Percentiles rank a stretch among this genome's conserved stretches.
phyloP scores from a whole-genome alignment of 2,797 vertebrate genomes.

The Eptatretus atami region DNA sequence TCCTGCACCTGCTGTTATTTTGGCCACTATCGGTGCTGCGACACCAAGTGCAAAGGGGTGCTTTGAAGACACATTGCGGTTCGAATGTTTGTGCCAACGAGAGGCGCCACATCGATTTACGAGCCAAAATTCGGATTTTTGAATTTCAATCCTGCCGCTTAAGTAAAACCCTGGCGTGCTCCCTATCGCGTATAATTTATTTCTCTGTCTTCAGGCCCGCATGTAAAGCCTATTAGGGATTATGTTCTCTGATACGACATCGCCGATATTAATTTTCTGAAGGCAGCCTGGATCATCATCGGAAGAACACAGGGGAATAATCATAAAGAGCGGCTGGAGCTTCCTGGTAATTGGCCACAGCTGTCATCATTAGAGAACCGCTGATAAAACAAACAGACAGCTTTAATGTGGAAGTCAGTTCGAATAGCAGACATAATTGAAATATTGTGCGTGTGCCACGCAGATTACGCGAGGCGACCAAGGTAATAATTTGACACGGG shows the following conservation, averaged over 20 bases:
- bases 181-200: slow-evolving; percentile 3
- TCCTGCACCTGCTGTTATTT: no score
- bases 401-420: neutral
- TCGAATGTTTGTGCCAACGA: no score
- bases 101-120: neutral
- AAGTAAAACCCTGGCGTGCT: neutral
- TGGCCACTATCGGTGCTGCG: no score
- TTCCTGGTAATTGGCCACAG: neutral
- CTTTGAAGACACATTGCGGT: no score
- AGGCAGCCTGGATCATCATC: slow-evolving; percentile 3
- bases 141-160: slow-evolving; percentile 5
- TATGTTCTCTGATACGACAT: slow-evolving; percentile 2
- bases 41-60: no score
- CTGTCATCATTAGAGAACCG: neutral
- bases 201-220: no score
- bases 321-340: neutral
- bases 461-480: slow-evolving; percentile 1
- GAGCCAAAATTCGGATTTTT: slow-evolving; percentile 1
- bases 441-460: slow-evolving; percentile 5
- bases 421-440: neutral
- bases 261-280: slow-evolving; percentile 5
- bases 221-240: slow-evolving; percentile 4
- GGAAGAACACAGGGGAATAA: slow-evolving; percentile 5
- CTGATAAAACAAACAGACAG: slow-evolving; percentile 4
- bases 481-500: slow-evolving; percentile 3